phyloP scores from a whole-genome alignment of 2,888 invertebrate species.

The Dryadula phaetusa region DNA sequence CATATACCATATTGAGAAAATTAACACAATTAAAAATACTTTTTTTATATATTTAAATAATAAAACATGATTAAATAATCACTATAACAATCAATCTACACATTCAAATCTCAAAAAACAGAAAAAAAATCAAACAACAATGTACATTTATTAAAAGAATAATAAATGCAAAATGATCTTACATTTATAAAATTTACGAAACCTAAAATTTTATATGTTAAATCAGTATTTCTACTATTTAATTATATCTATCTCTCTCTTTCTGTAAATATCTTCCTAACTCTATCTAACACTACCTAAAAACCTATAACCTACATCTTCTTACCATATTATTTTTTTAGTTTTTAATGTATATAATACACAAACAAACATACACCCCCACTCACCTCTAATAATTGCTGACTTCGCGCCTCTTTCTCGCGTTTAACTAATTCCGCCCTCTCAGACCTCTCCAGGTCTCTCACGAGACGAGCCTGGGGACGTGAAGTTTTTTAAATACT shows the following conservation, averaged over 20 bases:
- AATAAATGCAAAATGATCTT: conserved; percentile 19
- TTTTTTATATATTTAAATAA: not conserved
- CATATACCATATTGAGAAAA: conserved; percentile 33
- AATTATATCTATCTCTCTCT: not conserved
- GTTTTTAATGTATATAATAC: conserved; percentile 13
- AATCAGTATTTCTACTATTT: no score
- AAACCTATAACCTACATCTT: no score
- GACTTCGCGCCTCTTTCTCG: conserved; percentile 92
- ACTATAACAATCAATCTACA: conserved; percentile 3
- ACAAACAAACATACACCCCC: conserved; percentile 14
- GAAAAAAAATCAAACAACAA: not conserved
- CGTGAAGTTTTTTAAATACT: conserved; percentile 10
- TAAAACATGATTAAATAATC: not conserved
- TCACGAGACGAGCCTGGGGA: conserved; percentile 82
- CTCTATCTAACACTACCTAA: not conserved
- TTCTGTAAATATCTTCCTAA: not conserved
- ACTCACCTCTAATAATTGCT: conserved; percentile 94
- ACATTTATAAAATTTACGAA: not conserved
- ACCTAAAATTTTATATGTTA: no score
- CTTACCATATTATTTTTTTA: no score
- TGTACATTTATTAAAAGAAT: not conserved
- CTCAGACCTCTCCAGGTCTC: conserved; percentile 91
- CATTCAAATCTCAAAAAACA: not conserved
- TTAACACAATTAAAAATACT: conserved; percentile 7
- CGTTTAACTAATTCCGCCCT: conserved; percentile 92